Evolutionary conservation across 2,797 vertebrate genomes (phyloP), one percentile per base, ranked within the genome.

Genomic region (Hoplostethus atlanticus): DNA sequence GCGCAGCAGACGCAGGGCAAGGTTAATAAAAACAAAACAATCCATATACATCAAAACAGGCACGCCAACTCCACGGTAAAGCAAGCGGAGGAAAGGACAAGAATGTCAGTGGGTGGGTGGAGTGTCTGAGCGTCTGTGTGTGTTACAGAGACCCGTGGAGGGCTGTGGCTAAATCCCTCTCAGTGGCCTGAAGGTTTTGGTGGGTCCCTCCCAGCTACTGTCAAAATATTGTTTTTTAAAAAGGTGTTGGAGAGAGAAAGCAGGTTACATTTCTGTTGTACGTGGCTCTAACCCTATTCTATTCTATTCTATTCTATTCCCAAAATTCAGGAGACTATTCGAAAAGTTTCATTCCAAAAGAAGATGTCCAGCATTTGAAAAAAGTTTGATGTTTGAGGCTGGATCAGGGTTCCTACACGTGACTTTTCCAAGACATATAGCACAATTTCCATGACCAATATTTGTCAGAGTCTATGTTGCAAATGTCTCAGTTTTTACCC

Each of bases 61-160:
- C 28, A 28, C 28, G 28, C 28, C 8, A 36, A 46, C 47, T 28
- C 31, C 12, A 25, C 40, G 16, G 13, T 55, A 10, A 34, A 65
- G 62, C 8, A 80, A 69, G 65, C 40, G 30, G 53, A 67, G 34
- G 52, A 75, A 51, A 63, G 42, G 47, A 50, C 16, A 63, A 61
- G 9, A 59, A 66, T 36, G 28, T 50, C 2, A 55, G 9, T n/a
- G 38, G 11, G 12, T 59, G 71, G 66, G 16, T 36, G 56, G 28
- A 40, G 52, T 13, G 4, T 34, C 5, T 55, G 31, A 62, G 47
- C 6, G 16, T 3, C 30, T 46, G 51, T 70, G 15, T 59, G 36
- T 64, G 21, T 21, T 46, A 17, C 36, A 61, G 62, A 60, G 62
- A 60, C n/a, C 31, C 42, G 31, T 62, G 64, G 38, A 44, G 42